phyloP scores from a whole-genome alignment of 2,797 vertebrate species.

The Pseudochirops cupreus region DNA sequence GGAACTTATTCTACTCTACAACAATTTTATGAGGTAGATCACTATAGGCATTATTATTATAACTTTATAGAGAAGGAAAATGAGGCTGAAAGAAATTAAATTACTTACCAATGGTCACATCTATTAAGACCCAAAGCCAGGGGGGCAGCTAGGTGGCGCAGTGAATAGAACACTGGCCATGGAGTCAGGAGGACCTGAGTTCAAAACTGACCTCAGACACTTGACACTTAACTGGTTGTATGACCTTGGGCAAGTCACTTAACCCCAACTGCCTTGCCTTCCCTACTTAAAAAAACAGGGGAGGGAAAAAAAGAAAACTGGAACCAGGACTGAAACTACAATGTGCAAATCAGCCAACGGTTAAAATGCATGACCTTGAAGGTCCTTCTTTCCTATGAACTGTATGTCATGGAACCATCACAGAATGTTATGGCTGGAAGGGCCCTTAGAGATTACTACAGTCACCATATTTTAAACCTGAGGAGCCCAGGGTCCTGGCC shows the following conservation, averaged over 20 bases:
- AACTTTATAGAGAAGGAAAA: not conserved
- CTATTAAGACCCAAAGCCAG: not conserved
- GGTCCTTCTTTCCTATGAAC: not conserved
- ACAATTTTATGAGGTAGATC: not conserved
- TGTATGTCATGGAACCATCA: not conserved
- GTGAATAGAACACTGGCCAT: too few relatives aligned
- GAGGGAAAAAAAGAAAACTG: too few relatives aligned
- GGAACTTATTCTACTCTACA: not conserved
- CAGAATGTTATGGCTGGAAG: not conserved
- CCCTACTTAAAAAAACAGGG: too few relatives aligned
- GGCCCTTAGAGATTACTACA: not conserved
- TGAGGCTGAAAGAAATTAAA: not conserved
- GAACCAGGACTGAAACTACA: not conserved
- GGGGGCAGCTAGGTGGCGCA: too few relatives aligned
- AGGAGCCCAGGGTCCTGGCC: not conserved
- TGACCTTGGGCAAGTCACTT: too few relatives aligned
- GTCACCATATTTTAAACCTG: not conserved
- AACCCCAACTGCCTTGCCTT: too few relatives aligned
- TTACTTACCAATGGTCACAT: not conserved
- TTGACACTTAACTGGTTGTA: too few relatives aligned
- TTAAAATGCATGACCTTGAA: not conserved
- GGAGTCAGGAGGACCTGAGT: too few relatives aligned
- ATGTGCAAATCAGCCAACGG: not conserved
- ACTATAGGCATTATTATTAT: not conserved
- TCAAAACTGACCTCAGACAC: too few relatives aligned